These are phyloP conservation scores for Daphoenositta chrysoptera DNA, from an alignment of 2,113 vertebrate genomes.

Conservation along the genomic window DNA sequence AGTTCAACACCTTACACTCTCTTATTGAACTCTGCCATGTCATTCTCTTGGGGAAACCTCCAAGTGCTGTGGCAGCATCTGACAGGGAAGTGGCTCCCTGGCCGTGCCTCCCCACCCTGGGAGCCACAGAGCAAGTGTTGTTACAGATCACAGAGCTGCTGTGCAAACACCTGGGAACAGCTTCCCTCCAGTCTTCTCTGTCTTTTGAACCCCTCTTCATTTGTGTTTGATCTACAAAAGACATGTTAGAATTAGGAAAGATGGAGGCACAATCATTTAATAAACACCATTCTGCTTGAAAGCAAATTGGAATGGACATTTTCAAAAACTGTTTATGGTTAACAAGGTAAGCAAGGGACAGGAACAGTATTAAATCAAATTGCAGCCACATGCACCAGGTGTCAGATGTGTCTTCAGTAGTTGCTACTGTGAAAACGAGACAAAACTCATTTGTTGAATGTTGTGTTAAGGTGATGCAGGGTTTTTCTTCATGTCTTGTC, in stretches of 20 bases:
- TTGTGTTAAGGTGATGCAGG: neutral
- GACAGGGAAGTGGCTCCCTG: neutral
- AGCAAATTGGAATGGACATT: neutral
- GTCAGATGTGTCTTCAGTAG: neutral
- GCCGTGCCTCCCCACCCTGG: neutral
- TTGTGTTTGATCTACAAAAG: neutral
- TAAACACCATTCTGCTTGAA: neutral
- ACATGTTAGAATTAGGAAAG: neutral
- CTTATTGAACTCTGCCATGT: rapidly evolving
- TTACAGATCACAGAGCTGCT: neutral
- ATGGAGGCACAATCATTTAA: neutral
- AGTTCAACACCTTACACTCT: neutral
- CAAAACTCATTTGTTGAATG: neutral
- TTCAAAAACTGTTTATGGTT: neutral
- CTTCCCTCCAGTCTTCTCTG: neutral
- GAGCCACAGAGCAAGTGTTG: rapidly evolving
- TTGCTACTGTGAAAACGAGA: neutral
- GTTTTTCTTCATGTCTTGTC: neutral
- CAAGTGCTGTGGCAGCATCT: neutral
- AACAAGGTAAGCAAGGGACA: neutral
- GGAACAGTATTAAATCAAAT: neutral
- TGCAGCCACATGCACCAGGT: neutral
- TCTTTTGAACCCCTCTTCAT: neutral
- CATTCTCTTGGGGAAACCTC: neutral
- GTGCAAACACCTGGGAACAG: neutral